Evolutionary conservation across 2,888 invertebrate species (phyloP), one percentile per base, ranked within the genome.

Genomic region (Phrixothrix hirtus): DNA sequence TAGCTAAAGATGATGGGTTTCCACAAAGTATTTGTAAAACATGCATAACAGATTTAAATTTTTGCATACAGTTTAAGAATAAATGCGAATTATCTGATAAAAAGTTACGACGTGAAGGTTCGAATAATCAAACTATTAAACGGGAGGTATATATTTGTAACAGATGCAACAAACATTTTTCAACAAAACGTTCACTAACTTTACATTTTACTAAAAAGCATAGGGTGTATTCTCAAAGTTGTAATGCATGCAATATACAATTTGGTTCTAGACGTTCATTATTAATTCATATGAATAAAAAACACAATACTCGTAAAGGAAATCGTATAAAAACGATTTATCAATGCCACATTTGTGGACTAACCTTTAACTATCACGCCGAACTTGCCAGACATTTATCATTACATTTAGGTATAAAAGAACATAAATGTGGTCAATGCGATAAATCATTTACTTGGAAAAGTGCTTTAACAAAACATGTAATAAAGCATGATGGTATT

Each of bases 301-400:
- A 37, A n/a, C 53, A 53, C 26, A 42, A 42, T 27, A 29, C 29
- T 10, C 43, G 36, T 16, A 15, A 13, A 1, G 32, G 36, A 27
- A 52, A 44, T 15, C 13, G 14, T 2, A 47, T 15, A 16, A 59
- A 50, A 42, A 45, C 45, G 9, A 42, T 41, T 11, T 50, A 55
- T 17, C 62, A 63, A 36, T 66, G 66, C 36, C 58, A 66, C 30
- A 41, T 61, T 27, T 66, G 66, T 31, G 60, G 64, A 5, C 57
- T 55, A 39, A 45, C 57, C 5, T 62, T 61, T 26, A 58, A 57
- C 4, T 60, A 49, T 38, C 49, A 50, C 12, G 42, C 58, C 5
- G 58, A 62, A 31, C 52, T 65, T 6, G 15, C 13, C 2, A 39
- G 47, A 15, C 65, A 65, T 36, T 43, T 59, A 41, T 48, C 54